Evolutionary conservation across 2,113 vertebrate species (phyloP), one percentile per base, ranked within the genome.

Genomic region (Phoenicopterus ruber): DNA sequence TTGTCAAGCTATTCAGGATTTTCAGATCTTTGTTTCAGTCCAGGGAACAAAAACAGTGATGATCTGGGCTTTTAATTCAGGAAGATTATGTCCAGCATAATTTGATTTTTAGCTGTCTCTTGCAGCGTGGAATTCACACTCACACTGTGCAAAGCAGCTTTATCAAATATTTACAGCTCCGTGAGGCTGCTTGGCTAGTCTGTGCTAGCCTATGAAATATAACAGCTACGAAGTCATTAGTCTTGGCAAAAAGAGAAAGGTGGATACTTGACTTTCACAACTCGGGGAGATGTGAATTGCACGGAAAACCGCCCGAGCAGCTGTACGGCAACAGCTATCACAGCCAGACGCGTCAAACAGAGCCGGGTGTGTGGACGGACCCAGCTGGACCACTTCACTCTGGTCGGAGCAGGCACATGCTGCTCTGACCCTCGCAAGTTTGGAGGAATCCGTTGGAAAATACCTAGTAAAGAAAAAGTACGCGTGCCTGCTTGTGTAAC

Each of bases 101-200:
- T 86, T 81, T 81, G 82, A 66, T 57, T 94, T 93, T 80, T 70
- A 69, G 31, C 25, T 46, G 31, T n/a, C 62, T 92, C 36, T 54
- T 38, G 36, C 63, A 42, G 32, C 1, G 17, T 67, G 52, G 61
- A 76, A 25, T 79, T 87, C 59, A 66, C 44, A n/a, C 58, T 73
- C n/a, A 15, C 44, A 21, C 24, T 2, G 2, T 40, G 49, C 47
- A 87, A 87, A 91, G 69, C 47, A 50, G 34, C 44, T 87, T 85
- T 63, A 91, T 72, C 70, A 79, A 89, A 82, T 76, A 84, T 82
- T 95, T 93, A 85, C 29, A n/a, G 32, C 65, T 81, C 67, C 32
- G 25, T 4, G 11, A 95, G 32, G 46, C 34, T 0, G 3, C 52
- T 58, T 66, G 55, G 38, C 76, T 78, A 57, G 36, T 65, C 78